phyloP scores from a whole-genome alignment of 1,140 invertebrate genomes.

The Sinella curviseta region DNA sequence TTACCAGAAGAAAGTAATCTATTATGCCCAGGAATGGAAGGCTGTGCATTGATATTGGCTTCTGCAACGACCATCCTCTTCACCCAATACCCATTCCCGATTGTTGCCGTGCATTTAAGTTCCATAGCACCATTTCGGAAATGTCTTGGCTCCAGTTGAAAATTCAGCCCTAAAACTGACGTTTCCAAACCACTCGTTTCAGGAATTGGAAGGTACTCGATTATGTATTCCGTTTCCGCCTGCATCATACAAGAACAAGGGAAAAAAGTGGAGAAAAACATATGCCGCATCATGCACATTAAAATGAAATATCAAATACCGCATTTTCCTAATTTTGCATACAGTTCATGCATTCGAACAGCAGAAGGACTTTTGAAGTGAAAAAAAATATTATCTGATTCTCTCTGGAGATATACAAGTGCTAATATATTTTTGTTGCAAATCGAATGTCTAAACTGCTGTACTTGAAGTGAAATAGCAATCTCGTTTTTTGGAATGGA shows the following conservation, averaged over 20 bases:
- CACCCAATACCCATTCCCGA: conserved; percentile 48
- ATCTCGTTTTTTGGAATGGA: neutral
- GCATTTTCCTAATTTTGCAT: neutral
- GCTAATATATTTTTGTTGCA: neutral
- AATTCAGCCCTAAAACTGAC: conserved; percentile 50
- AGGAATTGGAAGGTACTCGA: conserved; percentile 49
- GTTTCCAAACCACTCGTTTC: conserved; percentile 52
- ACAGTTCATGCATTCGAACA: neutral
- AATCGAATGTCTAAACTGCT: neutral
- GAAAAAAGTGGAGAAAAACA: neutral
- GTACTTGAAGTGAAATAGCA: neutral
- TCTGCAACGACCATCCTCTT: conserved; percentile 38
- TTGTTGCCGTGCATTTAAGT: conserved; percentile 52
- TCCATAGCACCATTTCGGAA: conserved; percentile 51
- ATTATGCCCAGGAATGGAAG: conserved; percentile 41
- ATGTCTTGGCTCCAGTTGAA: conserved; percentile 50
- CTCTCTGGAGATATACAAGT: neutral
- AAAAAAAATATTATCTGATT: neutral
- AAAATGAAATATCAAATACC: conserved; percentile 6
- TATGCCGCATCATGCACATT: conserved; percentile 18
- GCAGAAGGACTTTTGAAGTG: neutral
- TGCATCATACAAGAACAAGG: conserved; percentile 22
- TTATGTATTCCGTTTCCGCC: conserved; percentile 49
- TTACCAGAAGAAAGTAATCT: conserved; percentile 30
- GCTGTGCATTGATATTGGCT: conserved; percentile 48